These are phyloP conservation scores for Drosophila miranda DNA, from an alignment of 1,140 invertebrate genomes.

Conservation along the genomic window DNA sequence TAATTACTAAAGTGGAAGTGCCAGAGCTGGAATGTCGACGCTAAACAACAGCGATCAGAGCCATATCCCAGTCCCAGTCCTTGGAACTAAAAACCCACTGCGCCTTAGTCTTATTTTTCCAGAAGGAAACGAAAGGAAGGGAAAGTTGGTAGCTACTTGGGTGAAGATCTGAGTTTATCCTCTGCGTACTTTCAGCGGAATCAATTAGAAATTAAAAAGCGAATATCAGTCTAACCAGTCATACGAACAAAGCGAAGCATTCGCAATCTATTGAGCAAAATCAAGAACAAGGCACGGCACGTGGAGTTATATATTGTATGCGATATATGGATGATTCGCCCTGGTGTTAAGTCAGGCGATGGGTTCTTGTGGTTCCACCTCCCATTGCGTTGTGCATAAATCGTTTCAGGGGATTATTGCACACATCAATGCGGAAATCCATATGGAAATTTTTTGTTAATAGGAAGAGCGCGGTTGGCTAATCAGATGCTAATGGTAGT, in stretches of 20 bases:
- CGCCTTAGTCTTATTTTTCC: constrained; percentile 19
- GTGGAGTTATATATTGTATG: constrained; percentile 33
- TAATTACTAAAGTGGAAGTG: constrained; percentile 4
- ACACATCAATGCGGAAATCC: constrained; percentile 19
- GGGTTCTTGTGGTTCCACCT: constrained; percentile 16
- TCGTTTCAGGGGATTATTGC: constrained; percentile 17
- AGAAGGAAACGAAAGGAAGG: neutral
- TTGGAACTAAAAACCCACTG: constrained; percentile 3
- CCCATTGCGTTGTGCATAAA: constrained; percentile 10
- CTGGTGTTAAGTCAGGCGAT: too few species aligned
- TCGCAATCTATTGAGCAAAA: constrained; percentile 19
- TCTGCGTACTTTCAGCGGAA: constrained; percentile 12
- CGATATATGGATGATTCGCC: neutral
- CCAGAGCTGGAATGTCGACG: constrained; percentile 28
- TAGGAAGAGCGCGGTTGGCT: constrained; percentile 25
- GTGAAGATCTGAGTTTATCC: constrained; percentile 16
- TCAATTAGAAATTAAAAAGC: constrained; percentile 43
- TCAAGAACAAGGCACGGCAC: constrained; percentile 23
- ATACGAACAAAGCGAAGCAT: neutral
- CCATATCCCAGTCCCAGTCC: neutral
- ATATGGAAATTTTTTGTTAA: constrained; percentile 1
- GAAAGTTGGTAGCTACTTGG: neutral
- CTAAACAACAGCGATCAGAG: constrained; percentile 16
- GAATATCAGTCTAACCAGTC: constrained; percentile 66
- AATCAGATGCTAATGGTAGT: constrained; percentile 5